Conservation (phyloP, 2,113 vertebrate species). For the Crotalus tigris region DNA sequence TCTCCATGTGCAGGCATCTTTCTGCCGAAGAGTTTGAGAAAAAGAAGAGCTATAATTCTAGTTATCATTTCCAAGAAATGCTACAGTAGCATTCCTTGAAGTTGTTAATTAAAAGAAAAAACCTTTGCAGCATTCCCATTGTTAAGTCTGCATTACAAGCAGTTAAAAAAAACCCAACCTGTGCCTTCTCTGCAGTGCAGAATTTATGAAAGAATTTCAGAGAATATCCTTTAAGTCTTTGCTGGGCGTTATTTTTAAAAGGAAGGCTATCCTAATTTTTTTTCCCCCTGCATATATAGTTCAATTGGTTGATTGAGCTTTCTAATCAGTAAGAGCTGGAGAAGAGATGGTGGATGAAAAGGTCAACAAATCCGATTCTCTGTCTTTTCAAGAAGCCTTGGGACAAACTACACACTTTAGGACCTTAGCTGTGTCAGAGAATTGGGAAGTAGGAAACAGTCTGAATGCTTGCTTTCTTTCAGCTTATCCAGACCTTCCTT, state of each 20-base stretch:
- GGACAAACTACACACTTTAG: slow-evolving; percentile 26
- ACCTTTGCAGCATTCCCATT: slow-evolving; percentile 1
- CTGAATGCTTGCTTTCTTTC: background rate
- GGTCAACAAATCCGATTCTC: background rate
- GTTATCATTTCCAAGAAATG: background rate
- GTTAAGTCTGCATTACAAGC: background rate
- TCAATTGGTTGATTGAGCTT: slow-evolving; percentile 10
- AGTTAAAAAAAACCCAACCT: background rate
- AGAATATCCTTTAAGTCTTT: slow-evolving; percentile 30
- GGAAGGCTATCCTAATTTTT: slow-evolving; percentile 25
- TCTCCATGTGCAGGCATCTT: background rate
- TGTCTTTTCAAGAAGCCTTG: slow-evolving; percentile 8
- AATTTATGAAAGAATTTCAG: slow-evolving; percentile 30
- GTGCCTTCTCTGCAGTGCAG: background rate
- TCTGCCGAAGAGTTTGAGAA: background rate
- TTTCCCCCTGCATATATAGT: background rate
- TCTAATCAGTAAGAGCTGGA: background rate
- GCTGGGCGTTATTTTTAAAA: slow-evolving; percentile 1
- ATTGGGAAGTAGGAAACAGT: background rate
- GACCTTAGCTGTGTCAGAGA: slow-evolving; percentile 18
- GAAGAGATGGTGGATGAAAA: slow-evolving; percentile 16
- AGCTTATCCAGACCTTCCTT: background rate
- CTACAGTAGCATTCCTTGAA: background rate
- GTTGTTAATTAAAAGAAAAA: background rate
- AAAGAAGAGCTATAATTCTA: background rate